Percentiles rank a stretch among this genome's conserved stretches.
These are phyloP conservation scores for Acromyrmex echinatior DNA, from an alignment of 1,140 invertebrate genomes.

Conservation along the genomic window DNA sequence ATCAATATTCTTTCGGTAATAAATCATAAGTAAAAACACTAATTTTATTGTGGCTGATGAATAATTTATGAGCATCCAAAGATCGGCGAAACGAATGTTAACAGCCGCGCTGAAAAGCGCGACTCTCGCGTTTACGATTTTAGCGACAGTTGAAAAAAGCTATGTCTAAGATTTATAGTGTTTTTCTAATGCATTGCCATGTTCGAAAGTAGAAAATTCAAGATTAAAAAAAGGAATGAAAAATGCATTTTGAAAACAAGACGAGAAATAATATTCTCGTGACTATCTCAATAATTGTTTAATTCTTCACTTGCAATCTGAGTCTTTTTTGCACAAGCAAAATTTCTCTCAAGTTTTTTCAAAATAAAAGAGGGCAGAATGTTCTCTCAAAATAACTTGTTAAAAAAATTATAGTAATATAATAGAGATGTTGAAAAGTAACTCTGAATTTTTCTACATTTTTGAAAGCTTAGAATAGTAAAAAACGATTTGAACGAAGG, in stretches of 20 bases:
- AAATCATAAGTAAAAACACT: constrained; percentile 1
- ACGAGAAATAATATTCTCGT: neutral
- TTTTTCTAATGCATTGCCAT: constrained; percentile 1
- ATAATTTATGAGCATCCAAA: constrained; percentile 30
- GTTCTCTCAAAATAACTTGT: too few relatives aligned
- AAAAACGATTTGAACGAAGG: too few relatives aligned
- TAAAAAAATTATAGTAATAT: too few relatives aligned
- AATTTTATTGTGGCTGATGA: constrained; percentile 24
- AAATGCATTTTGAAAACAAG: neutral
- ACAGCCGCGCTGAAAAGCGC: neutral
- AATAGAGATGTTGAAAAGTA: too few relatives aligned
- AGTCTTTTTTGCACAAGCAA: too few relatives aligned
- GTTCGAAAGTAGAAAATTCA: neutral
- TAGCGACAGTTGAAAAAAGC: neutral
- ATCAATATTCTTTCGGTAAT: constrained; percentile 4
- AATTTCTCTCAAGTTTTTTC: too few relatives aligned
- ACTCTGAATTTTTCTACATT: too few relatives aligned
- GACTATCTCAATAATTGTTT: neutral
- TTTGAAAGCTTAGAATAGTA: too few relatives aligned
- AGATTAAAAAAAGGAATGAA: neutral
- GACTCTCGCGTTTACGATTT: neutral
- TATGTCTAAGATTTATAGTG: neutral
- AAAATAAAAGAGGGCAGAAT: too few relatives aligned
- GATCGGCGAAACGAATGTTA: constrained; percentile 18
- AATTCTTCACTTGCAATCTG: neutral